phyloP scores from a whole-genome alignment of 2,888 invertebrate species.

The Lamproptera curius region DNA sequence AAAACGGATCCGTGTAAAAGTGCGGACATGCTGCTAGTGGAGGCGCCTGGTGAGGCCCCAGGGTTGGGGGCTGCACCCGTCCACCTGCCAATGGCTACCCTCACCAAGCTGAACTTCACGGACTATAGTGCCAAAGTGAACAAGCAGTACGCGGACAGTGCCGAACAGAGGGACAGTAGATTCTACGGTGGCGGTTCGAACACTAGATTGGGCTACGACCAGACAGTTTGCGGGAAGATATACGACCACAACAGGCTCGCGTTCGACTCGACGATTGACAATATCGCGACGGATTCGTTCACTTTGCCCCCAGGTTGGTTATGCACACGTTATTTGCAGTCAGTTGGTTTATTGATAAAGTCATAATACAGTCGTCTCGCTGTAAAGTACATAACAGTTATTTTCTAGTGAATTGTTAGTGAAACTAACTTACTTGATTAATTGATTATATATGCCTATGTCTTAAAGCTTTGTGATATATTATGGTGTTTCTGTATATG shows the following conservation, averaged over 20 bases:
- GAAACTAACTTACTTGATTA: too few relatives aligned
- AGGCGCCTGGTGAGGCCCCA: constrained; percentile 85
- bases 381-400: too few relatives aligned
- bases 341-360: too few relatives aligned
- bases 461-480: too few relatives aligned
- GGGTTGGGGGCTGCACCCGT: constrained; percentile 74
- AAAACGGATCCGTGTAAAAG: constrained; percentile 60
- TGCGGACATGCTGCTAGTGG: constrained; percentile 86
- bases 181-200: constrained; percentile 62
- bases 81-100: constrained; percentile 66
- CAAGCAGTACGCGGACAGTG: constrained; percentile 51
- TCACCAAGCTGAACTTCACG: constrained; percentile 66
- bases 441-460: too few relatives aligned
- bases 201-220: constrained; percentile 62
- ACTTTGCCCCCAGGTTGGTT: constrained; percentile 55
- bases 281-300: constrained; percentile 58
- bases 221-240: constrained; percentile 55
- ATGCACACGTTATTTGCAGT: not conserved
- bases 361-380: too few relatives aligned
- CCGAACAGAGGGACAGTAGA: constrained; percentile 51
- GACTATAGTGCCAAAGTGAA: constrained; percentile 73
- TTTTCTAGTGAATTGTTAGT: too few relatives aligned
- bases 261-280: constrained; percentile 58
- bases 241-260: constrained; percentile 58
- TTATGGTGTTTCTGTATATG: too few relatives aligned